Conservation (phyloP, 2,888 invertebrate genomes). For the Nowickia ferox region DNA sequence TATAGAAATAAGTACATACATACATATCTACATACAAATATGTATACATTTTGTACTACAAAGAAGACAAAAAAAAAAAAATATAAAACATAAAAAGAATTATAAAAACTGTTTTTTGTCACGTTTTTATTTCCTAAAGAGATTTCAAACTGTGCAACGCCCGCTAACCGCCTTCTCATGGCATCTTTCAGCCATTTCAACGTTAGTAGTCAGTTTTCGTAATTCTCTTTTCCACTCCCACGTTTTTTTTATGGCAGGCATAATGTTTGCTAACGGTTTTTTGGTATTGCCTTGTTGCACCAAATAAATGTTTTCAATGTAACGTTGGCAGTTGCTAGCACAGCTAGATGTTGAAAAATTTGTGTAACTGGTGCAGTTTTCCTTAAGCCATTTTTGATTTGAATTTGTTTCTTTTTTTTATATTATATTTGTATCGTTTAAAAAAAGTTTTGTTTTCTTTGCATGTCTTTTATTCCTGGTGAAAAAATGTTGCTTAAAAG, state of each 20-base stretch:
- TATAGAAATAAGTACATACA: constrained; percentile 10
- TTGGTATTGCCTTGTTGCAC: constrained; percentile 63
- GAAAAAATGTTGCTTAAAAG: not conserved
- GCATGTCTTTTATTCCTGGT: constrained; percentile 4
- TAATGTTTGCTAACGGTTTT: constrained; percentile 55
- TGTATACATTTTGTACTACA: constrained; percentile 49
- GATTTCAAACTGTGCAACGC: constrained; percentile 39
- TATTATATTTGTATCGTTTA: not conserved
- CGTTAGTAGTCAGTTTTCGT: constrained; percentile 51
- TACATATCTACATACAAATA: too few species aligned
- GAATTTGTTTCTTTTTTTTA: constrained; percentile 27
- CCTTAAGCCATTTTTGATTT: constrained; percentile 68
- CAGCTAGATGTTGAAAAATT: constrained; percentile 42
- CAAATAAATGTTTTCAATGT: constrained; percentile 61
- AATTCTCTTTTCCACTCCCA: constrained; percentile 5
- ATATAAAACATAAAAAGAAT: not conserved
- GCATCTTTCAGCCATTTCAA: constrained; percentile 53
- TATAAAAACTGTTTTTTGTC: constrained; percentile 32
- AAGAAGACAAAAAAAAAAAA: constrained; percentile 22
- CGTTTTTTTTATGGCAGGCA: constrained; percentile 6
- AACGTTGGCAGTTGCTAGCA: constrained; percentile 8
- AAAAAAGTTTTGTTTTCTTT: constrained; percentile 15
- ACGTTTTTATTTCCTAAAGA: constrained; percentile 50
- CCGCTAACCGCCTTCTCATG: constrained; percentile 27
- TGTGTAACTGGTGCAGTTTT: constrained; percentile 49